phyloP scores from a whole-genome alignment of 2,888 invertebrate genomes.

The Meiosimyza platycephala region DNA sequence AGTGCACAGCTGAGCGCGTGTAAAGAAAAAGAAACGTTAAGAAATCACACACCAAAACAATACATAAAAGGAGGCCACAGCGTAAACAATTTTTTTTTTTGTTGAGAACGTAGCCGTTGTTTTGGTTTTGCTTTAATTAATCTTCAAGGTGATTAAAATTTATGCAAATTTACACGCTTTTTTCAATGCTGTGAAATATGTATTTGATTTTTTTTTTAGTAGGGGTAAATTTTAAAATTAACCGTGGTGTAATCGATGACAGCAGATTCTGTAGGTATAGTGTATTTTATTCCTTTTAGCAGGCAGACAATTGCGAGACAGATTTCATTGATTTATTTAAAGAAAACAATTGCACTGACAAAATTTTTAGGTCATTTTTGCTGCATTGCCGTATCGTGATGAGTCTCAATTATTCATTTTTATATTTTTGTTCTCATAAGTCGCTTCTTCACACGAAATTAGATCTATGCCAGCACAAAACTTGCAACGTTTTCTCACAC shows the following conservation, averaged over 20 bases:
- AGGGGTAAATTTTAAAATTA: too few relatives aligned
- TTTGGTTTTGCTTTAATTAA: background rate
- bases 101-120: background rate
- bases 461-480: background rate
- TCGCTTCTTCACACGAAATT: constrained; percentile 22
- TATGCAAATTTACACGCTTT: background rate
- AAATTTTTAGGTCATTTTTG: too few relatives aligned
- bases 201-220: too few relatives aligned
- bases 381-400: too few relatives aligned
- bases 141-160: constrained; percentile 4
- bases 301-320: too few relatives aligned
- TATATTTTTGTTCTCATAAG: constrained; percentile 1
- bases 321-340: too few relatives aligned
- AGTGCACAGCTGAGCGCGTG: constrained; percentile 11
- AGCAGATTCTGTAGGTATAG: too few relatives aligned
- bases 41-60: background rate
- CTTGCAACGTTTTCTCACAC: constrained; percentile 11
- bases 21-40: background rate
- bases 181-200: too few relatives aligned
- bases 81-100: background rate
- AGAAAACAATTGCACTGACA: too few relatives aligned
- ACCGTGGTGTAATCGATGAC: too few relatives aligned
- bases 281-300: too few relatives aligned
- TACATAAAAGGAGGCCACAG: constrained; percentile 4
- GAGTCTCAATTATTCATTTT: background rate